Conservation (phyloP, 1,140 invertebrate species). For the Lethocerus indicus region DNA sequence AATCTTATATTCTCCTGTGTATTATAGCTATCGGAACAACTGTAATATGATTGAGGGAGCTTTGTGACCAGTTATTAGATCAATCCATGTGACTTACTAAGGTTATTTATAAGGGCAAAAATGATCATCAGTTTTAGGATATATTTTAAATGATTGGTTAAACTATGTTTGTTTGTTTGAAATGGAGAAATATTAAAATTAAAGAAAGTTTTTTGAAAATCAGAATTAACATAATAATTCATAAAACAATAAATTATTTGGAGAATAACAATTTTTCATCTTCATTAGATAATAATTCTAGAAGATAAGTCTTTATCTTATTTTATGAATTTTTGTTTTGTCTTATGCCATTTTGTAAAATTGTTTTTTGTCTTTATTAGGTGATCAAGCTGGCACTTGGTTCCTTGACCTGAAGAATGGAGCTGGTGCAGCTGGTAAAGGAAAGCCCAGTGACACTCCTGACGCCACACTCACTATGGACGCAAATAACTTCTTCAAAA, state of each 20-base stretch:
- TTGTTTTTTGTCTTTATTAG: neutral
- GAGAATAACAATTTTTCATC: neutral
- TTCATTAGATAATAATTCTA: neutral
- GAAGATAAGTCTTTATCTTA: too few relatives aligned
- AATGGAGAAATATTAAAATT: too few relatives aligned
- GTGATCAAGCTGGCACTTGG: slow-evolving; percentile 54
- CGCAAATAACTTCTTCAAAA: slow-evolving; percentile 52
- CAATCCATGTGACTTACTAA: neutral
- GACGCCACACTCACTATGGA: slow-evolving; percentile 81
- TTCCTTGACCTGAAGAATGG: slow-evolving; percentile 84
- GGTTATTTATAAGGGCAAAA: too few relatives aligned
- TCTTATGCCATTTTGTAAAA: neutral
- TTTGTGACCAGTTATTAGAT: neutral
- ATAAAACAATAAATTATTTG: too few relatives aligned
- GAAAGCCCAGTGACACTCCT: slow-evolving; percentile 43
- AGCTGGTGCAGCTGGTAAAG: slow-evolving; percentile 57
- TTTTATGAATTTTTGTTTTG: too few relatives aligned
- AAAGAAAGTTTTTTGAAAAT: too few relatives aligned
- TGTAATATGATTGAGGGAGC: neutral
- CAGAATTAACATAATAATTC: too few relatives aligned
- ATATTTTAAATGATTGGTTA: too few relatives aligned
- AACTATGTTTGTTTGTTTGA: too few relatives aligned
- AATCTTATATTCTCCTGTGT: neutral
- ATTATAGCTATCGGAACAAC: neutral
- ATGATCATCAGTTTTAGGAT: too few relatives aligned